These are phyloP conservation scores for Corydoras maculifer DNA, from an alignment of 2,113 vertebrate species.

Conservation along the genomic window DNA sequence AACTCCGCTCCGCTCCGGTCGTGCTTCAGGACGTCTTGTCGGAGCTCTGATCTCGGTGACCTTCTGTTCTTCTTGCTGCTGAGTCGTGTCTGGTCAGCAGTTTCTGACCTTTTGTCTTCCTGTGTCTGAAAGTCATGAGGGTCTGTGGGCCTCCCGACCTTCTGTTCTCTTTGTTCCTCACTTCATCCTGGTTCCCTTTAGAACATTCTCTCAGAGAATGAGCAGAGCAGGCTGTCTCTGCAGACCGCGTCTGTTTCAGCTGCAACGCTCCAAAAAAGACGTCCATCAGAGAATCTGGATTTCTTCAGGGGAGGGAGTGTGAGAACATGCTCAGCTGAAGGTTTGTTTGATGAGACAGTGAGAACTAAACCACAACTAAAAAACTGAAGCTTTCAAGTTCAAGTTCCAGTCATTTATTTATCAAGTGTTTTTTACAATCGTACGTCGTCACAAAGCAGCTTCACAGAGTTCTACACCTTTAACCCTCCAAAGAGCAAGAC, in stretches of 20 bases:
- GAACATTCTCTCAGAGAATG: slow-evolving; percentile 27
- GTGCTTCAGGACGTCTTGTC: slow-evolving; percentile 59
- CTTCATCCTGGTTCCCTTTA: slow-evolving; percentile 36
- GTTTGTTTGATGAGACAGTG: no score
- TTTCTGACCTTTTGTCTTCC: slow-evolving; percentile 77
- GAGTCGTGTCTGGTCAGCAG: slow-evolving; percentile 76
- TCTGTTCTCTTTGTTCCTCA: slow-evolving; percentile 67
- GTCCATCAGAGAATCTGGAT: no score
- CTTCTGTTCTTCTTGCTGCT: slow-evolving; percentile 67
- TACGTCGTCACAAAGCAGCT: no score
- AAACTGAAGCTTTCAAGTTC: no score
- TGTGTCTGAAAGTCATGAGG: slow-evolving; percentile 83
- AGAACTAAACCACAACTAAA: no score
- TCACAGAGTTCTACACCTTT: no score
- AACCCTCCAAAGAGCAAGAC: no score
- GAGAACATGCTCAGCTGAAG: no score
- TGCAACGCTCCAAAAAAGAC: neutral
- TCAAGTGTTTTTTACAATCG: no score
- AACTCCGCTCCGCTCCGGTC: slow-evolving; percentile 72
- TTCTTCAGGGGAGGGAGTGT: neutral
- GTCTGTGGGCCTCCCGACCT: slow-evolving; percentile 77
- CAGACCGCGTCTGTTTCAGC: neutral
- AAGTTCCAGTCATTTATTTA: no score
- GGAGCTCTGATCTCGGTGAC: slow-evolving; percentile 71
- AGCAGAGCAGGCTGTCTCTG: slow-evolving; percentile 16